Conservation (phyloP, 2,113 vertebrate species). For the Pluvialis apricaria region DNA sequence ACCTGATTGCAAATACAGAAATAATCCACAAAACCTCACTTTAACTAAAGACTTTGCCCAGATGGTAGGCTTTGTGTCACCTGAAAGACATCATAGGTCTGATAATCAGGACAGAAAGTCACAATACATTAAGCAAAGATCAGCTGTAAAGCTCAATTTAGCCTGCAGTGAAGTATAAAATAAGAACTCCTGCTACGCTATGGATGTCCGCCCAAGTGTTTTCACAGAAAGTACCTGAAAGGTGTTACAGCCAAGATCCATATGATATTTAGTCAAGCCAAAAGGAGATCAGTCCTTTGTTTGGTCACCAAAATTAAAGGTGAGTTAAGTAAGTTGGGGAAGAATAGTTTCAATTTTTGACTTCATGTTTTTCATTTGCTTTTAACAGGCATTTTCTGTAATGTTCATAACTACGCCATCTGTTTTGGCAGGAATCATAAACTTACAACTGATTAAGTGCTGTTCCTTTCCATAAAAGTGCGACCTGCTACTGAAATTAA, state of each 20-base stretch:
- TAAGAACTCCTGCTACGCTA: neutral
- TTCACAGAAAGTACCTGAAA: neutral
- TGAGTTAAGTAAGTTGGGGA: neutral
- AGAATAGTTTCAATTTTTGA: neutral
- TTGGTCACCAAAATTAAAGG: neutral
- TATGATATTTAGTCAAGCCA: neutral
- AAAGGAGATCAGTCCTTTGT: neutral
- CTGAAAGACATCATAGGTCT: neutral
- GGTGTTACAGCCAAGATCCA: neutral
- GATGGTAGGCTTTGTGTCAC: neutral
- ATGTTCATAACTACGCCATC: neutral
- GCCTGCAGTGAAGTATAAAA: neutral
- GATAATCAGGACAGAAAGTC: neutral
- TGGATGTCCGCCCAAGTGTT: neutral
- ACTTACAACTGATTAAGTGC: neutral
- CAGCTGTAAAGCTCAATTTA: neutral
- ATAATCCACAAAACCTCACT: neutral
- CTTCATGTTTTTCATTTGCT: neutral
- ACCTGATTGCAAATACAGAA: neutral
- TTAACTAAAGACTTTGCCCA: neutral
- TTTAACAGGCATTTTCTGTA: neutral
- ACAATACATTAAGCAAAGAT: neutral
- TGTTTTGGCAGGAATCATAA: neutral
- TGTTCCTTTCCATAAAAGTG: neutral
- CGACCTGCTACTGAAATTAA: neutral